Evolutionary conservation across 2,113 vertebrate genomes (phyloP), one percentile per base, ranked within the genome.

Genomic region (Ochotona princeps): DNA sequence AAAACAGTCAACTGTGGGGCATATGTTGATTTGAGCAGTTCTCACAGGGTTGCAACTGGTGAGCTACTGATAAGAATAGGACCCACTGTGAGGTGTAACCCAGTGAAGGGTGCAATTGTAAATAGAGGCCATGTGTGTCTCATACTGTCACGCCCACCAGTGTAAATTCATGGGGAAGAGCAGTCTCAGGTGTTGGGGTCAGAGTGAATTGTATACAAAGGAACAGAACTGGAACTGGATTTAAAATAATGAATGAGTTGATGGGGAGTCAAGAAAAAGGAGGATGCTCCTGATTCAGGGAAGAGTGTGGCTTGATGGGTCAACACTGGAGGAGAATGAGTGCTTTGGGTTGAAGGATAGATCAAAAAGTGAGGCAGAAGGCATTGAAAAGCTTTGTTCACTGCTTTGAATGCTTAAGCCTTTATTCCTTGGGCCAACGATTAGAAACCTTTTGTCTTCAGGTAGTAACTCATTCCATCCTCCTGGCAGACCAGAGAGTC

Each of bases 381-480:
- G 51, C 60, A 26, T 0, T 67, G 30, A 54, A 78, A 18, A 57
- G 44, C 38, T 81, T 32, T 49, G 2, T 60, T 6, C 69, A 25
- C 38, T 18, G 10, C n/a, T 13, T 32, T 18, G 11, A 83, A 72
- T 81, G 23, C 54, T 25, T 51, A 88, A 47, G 60, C 49, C 61
- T 83, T 74, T 85, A 28, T 65, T 87, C 38, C 87, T 90, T 74
- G 69, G 30, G 66, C 11, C 8, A 26, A 14, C 28, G 32, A 49
- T 83, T 26, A 32, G 17, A 79, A 18, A 25, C 13, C n/a, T 78
- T 85, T 95, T 28, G 49, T 61, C 2, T 76, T 32, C 28, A 65
- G 60, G 30, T 75, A 65, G 10, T 61, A 69, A 75, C 80, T 88
- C 61, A 47, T 79, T 93, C 86, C 47, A 51, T 92, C 26, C 90